Evolutionary conservation across 2,113 vertebrate genomes (phyloP).

Genomic region (Natator depressus): DNA sequence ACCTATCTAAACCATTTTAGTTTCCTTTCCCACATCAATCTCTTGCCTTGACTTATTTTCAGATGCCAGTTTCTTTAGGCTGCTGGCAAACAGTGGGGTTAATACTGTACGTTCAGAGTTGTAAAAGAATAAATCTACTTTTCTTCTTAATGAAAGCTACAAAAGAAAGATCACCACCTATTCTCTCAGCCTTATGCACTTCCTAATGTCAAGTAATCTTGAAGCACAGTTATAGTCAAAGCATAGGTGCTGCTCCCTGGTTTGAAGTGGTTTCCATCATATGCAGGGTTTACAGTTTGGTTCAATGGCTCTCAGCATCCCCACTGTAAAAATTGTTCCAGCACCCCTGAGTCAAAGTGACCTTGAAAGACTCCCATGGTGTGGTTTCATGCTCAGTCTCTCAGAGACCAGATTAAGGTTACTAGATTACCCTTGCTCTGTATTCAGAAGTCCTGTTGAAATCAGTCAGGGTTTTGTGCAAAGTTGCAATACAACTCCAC

Average conservation of each 20-base stretch:
- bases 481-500: too few species aligned
- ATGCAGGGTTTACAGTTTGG: too few species aligned
- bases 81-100: not conserved
- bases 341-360: not conserved
- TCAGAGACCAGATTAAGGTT: not conserved
- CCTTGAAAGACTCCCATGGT: fast-evolving
- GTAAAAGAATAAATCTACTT: too few species aligned
- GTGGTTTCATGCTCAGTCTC: not conserved
- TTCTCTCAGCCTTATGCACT: not conserved
- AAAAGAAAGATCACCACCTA: not conserved
- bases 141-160: not conserved
- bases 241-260: too few species aligned
- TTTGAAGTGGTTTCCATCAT: too few species aligned
- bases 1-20: not conserved
- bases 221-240: fast-evolving
- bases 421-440: not conserved
- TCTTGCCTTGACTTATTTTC: not conserved
- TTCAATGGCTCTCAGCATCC: too few species aligned
- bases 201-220: not conserved
- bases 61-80: not conserved
- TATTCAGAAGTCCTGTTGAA: not conserved
- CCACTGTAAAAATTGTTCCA: too few species aligned
- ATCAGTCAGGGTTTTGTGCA: too few species aligned
- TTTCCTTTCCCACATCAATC: not conserved
- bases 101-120: too few species aligned